Evolutionary conservation across 2,113 vertebrate species (phyloP).

Genomic region (Xiphorhynchus elegans): DNA sequence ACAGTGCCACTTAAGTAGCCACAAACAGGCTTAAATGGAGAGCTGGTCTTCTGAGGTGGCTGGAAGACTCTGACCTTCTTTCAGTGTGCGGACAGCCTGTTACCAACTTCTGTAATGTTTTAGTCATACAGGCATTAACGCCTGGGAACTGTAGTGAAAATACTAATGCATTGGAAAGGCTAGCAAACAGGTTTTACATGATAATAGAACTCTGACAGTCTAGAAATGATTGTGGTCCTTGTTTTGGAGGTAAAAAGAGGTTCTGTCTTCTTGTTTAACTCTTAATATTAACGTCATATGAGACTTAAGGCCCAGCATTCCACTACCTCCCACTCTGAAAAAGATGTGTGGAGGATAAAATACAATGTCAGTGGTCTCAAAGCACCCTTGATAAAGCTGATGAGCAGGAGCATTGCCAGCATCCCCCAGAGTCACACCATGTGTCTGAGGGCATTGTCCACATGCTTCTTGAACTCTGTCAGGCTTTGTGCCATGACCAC

Average conservation of each 20-base stretch:
- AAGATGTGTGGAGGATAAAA: background rate
- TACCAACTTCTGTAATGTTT: background rate
- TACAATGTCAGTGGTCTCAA: background rate
- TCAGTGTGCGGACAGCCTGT: background rate
- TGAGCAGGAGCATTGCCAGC: background rate
- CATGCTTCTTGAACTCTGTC: too few species aligned
- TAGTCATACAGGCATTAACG: background rate
- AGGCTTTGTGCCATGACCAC: too few species aligned
- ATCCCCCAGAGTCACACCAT: too few species aligned
- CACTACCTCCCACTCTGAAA: background rate
- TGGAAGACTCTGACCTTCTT: background rate
- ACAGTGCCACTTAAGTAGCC: background rate
- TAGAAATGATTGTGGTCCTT: rapidly evolving
- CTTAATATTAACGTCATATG: background rate
- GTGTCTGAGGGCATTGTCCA: too few species aligned
- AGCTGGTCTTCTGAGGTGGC: background rate
- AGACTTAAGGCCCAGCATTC: background rate
- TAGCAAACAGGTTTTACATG: background rate
- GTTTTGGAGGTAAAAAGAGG: background rate
- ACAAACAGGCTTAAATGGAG: background rate
- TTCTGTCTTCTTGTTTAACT: background rate
- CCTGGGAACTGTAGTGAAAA: background rate
- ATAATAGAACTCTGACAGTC: background rate
- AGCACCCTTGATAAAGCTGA: background rate
- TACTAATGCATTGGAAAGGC: background rate